Evolutionary conservation across 2,797 vertebrate species (phyloP).

Genomic region (Mionectes olivaceus): DNA sequence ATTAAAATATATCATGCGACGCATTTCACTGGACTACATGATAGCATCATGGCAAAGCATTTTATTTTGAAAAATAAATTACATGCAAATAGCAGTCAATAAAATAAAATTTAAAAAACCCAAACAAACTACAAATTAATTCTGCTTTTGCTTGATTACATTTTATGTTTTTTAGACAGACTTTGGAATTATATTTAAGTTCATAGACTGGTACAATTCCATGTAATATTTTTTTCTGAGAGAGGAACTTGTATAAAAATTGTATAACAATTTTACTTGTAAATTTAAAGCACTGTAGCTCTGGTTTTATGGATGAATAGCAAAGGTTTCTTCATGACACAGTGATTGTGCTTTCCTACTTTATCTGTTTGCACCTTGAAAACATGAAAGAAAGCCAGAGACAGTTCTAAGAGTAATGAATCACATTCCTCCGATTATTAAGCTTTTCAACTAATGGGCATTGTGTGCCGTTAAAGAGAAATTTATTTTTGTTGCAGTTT

Average conservation of each 20-base stretch:
- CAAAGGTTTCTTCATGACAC: background rate
- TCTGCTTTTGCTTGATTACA: background rate
- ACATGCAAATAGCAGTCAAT: background rate
- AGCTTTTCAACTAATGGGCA: background rate
- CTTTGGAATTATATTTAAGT: background rate
- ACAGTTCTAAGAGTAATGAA: background rate
- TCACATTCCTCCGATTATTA: background rate
- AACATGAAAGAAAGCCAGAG: background rate
- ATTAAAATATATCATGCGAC: background rate
- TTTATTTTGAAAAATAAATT: background rate
- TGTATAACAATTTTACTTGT: fast-evolving
- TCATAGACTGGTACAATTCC: background rate
- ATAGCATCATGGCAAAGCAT: fast-evolving
- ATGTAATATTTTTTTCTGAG: background rate
- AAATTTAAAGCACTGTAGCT: background rate
- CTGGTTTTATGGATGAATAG: background rate
- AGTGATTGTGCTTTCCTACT: background rate
- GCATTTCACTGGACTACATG: background rate
- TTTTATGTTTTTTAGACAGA: background rate
- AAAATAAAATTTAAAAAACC: background rate
- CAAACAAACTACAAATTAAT: background rate
- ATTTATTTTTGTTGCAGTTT: background rate
- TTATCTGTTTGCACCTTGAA: background rate
- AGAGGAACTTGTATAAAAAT: too few species aligned
- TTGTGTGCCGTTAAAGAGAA: background rate